phyloP scores from a whole-genome alignment of 2,888 invertebrate species.

The Volucella inflata region DNA sequence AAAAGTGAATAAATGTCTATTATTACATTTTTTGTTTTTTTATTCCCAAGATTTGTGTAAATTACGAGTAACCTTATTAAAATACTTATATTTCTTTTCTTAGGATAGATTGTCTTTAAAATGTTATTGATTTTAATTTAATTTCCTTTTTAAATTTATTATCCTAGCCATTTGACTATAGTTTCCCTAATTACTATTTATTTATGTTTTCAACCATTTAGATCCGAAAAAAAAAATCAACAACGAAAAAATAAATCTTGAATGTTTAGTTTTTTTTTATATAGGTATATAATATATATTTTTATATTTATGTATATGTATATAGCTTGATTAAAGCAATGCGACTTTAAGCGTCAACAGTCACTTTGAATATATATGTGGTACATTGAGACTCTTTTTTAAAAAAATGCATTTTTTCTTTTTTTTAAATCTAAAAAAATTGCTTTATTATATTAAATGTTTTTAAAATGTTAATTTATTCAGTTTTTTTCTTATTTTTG shows the following conservation, averaged over 20 bases:
- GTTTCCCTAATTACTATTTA: neutral
- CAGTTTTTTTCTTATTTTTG: conserved; percentile 14
- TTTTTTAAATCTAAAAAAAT: conserved; percentile 23
- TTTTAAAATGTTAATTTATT: conserved; percentile 12
- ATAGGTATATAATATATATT: conserved; percentile 12
- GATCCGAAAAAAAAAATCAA: neutral
- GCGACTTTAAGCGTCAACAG: conserved; percentile 16
- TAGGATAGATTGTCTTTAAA: conserved; percentile 68
- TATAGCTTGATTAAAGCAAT: conserved; percentile 32
- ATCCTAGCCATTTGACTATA: conserved; percentile 18
- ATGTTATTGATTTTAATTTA: conserved; percentile 33
- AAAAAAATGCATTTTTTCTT: conserved; percentile 54
- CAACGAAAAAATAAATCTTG: too few relatives aligned
- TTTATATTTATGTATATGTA: conserved; percentile 9
- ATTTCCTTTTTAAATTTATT: conserved; percentile 16
- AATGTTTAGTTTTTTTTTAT: conserved; percentile 7
- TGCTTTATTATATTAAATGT: conserved; percentile 6
- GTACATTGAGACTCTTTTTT: conserved; percentile 69
- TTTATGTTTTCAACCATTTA: neutral
- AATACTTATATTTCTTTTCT: conserved; percentile 16
- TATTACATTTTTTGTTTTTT: conserved; percentile 8
- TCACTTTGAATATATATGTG: conserved; percentile 45
- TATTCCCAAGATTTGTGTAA: neutral
- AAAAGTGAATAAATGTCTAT: conserved; percentile 3
- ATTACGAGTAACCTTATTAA: conserved; percentile 23